Conservation (phyloP, 2,888 invertebrate genomes). For the Oxytorus armatus region DNA sequence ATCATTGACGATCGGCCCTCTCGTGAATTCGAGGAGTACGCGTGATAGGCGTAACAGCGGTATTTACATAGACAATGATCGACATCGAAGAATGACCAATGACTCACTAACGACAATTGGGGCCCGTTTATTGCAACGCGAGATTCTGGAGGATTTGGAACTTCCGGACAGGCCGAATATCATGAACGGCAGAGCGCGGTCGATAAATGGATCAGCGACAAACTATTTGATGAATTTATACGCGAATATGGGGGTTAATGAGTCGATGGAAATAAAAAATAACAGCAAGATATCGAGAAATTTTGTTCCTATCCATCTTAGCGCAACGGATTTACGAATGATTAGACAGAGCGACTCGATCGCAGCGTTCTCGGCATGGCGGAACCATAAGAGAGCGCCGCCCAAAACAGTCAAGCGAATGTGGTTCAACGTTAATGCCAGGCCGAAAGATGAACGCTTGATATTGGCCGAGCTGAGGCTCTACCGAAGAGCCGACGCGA, state of each 20-base stretch:
- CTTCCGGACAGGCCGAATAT: conserved; percentile 90
- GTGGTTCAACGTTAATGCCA: conserved; percentile 95
- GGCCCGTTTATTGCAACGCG: conserved; percentile 91
- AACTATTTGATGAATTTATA: conserved; percentile 94
- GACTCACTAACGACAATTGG: conserved; percentile 89
- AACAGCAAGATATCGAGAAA: conserved; percentile 80
- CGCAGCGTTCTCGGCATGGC: conserved; percentile 90
- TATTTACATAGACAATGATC: conserved; percentile 93
- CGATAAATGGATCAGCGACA: conserved; percentile 89
- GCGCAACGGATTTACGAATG: conserved; percentile 90
- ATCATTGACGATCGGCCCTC: background rate
- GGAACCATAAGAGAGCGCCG: conserved; percentile 89
- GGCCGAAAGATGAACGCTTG: conserved; percentile 91
- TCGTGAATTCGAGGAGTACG: background rate
- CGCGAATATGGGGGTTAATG: conserved; percentile 88
- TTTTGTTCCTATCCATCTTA: conserved; percentile 90
- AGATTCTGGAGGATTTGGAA: conserved; percentile 93
- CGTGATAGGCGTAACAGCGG: conserved; percentile 83
- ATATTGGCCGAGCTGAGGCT: conserved; percentile 93
- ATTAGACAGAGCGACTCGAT: conserved; percentile 96
- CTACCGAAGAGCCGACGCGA: conserved; percentile 87
- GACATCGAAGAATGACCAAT: conserved; percentile 92
- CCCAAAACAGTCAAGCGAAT: conserved; percentile 93
- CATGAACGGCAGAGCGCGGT: conserved; percentile 68
- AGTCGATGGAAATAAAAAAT: conserved; percentile 84